Evolutionary conservation across 92 coral and sea anemone genomes (phyloP).

Genomic region (Parazoanthus darwini): DNA sequence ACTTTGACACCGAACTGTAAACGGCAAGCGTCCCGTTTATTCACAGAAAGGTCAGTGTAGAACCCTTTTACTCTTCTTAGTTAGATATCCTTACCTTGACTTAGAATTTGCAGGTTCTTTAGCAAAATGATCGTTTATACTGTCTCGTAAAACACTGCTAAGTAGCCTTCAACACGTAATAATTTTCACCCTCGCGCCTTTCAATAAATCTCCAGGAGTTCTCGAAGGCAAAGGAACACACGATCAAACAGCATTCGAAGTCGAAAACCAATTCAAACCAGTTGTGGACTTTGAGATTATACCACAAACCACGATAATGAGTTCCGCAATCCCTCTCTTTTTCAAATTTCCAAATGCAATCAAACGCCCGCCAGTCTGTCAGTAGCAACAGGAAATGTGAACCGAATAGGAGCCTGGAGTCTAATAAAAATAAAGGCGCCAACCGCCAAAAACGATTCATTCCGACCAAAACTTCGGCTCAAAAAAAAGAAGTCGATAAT

Average conservation of each 20-base stretch:
- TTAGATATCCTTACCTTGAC: slow-evolving; percentile 4
- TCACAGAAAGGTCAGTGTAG: not conserved
- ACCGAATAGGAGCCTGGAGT: slow-evolving; percentile 33
- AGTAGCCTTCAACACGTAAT: not conserved
- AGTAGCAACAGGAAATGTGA: not conserved
- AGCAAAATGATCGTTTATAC: not conserved
- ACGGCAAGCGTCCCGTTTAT: not conserved
- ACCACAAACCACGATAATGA: slow-evolving; percentile 5
- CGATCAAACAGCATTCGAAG: slow-evolving; percentile 12
- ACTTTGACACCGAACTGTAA: not conserved
- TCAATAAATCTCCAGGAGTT: not conserved
- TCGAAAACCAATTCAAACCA: slow-evolving; percentile 8
- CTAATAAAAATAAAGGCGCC: slow-evolving; percentile 29
- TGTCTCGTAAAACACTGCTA: not conserved
- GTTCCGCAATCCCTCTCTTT: slow-evolving; percentile 33
- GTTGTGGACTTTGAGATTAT: slow-evolving; percentile 2
- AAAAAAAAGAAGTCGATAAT: not conserved
- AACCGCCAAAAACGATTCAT: slow-evolving; percentile 4
- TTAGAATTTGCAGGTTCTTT: not conserved
- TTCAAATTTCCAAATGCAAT: slow-evolving; percentile 27
- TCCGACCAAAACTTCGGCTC: slow-evolving; percentile 15
- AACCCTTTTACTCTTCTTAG: not conserved
- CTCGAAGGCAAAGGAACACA: slow-evolving; percentile 23
- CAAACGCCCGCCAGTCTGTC: slow-evolving; percentile 37
- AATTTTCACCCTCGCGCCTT: not conserved